Percentiles rank a stretch among this genome's conserved stretches.
phyloP scores from a whole-genome alignment of 2,113 vertebrate genomes.

The Ctenodactylus gundi region DNA sequence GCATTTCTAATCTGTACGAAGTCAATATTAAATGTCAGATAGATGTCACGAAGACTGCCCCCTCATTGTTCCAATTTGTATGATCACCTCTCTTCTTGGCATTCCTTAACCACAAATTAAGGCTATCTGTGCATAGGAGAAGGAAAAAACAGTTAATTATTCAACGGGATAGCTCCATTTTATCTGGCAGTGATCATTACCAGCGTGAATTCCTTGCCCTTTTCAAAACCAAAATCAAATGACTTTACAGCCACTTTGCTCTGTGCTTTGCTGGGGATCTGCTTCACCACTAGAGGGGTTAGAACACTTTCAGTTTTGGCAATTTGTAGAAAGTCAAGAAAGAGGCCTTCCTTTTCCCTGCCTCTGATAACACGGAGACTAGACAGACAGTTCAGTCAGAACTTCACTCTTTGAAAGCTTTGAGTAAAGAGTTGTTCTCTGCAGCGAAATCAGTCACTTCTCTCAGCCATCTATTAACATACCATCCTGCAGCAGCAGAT shows the following conservation, averaged over 20 bases:
- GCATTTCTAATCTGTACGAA: neutral
- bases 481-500: neutral
- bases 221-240: neutral
- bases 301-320: conserved; percentile 22
- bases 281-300: neutral
- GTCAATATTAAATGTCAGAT: neutral
- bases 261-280: neutral
- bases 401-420: neutral
- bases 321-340: neutral
- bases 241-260: neutral
- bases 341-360: neutral
- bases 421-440: neutral
- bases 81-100: neutral
- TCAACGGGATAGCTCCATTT: neutral
- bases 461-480: neutral
- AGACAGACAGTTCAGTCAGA: neutral
- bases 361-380: neutral
- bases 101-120: neutral
- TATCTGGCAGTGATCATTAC: neutral
- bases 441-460: neutral
- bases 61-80: neutral
- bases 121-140: neutral
- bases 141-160: neutral
- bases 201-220: neutral
- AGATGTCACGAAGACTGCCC: neutral